Conservation (phyloP, 2,797 vertebrate genomes). For the Microtus californicus region DNA sequence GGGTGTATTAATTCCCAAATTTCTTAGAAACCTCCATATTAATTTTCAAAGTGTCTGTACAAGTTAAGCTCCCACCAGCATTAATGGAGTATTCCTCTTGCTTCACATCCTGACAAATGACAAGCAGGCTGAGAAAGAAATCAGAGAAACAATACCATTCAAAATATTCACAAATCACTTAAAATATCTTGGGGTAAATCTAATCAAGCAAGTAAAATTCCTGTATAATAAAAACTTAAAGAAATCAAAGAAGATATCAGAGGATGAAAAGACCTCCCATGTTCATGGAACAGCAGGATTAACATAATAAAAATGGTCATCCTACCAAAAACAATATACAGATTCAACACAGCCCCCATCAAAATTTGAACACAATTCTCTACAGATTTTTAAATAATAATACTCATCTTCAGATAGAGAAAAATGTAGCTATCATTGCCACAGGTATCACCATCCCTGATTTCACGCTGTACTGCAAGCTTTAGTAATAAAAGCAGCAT, state of each 20-base stretch:
- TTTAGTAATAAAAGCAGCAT: not conserved
- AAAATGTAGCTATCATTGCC: not conserved
- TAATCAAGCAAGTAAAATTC: not conserved
- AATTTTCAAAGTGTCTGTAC: not conserved
- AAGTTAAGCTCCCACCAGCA: not conserved
- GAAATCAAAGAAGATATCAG: not conserved
- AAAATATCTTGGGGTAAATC: not conserved
- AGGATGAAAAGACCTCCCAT: not conserved
- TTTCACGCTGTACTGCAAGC: not conserved
- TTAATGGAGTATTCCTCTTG: not conserved
- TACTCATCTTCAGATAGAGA: not conserved
- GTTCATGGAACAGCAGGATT: not conserved
- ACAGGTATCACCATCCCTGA: not conserved
- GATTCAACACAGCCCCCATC: not conserved
- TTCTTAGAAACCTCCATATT: not conserved
- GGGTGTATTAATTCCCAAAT: not conserved
- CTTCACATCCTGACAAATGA: not conserved
- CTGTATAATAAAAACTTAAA: not conserved
- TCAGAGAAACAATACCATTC: not conserved
- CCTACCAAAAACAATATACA: not conserved
- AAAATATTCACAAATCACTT: not conserved
- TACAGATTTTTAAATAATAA: not conserved
- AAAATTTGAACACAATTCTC: not conserved
- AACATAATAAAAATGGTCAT: not conserved
- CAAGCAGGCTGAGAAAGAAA: not conserved